Conservation (phyloP, 2,888 invertebrate genomes). For the Acleris holmiana region DNA sequence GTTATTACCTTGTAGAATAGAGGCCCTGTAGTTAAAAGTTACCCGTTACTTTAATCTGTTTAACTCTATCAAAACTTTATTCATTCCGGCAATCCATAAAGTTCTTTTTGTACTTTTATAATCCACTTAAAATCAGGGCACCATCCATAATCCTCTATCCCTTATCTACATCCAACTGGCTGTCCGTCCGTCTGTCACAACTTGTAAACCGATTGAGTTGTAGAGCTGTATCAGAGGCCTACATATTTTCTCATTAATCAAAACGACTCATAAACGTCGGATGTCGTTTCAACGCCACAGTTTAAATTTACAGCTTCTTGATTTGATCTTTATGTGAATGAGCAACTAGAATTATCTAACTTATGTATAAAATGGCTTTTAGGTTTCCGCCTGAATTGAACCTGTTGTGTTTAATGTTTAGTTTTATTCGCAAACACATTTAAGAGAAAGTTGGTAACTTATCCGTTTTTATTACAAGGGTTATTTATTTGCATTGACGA, state of each 20-base stretch:
- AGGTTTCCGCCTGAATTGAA: background rate
- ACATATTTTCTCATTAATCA: constrained; percentile 36
- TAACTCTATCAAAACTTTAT: no score
- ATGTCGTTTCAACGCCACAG: constrained; percentile 31
- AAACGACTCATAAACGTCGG: constrained; percentile 32
- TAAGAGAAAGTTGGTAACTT: no score
- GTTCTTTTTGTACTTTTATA: constrained; percentile 5
- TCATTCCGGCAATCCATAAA: background rate
- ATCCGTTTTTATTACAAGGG: no score
- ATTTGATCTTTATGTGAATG: constrained; percentile 25
- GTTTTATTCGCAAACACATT: no score
- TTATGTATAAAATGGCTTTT: background rate
- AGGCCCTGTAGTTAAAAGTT: no score
- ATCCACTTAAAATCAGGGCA: constrained; percentile 3
- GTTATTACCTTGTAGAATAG: no score
- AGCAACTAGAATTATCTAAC: background rate
- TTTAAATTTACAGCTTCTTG: constrained; percentile 28
- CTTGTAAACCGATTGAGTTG: constrained; percentile 34
- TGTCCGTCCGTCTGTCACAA: constrained; percentile 34
- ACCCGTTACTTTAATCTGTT: no score
- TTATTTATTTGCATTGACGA: no score
- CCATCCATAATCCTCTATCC: constrained; percentile 17
- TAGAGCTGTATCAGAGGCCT: constrained; percentile 27
- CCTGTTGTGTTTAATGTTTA: background rate
- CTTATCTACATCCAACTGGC: constrained; percentile 27